Percentiles rank a stretch among this genome's conserved stretches.
phyloP scores from a whole-genome alignment of 2,888 invertebrate genomes.

The Psylliodes chrysocephalus region DNA sequence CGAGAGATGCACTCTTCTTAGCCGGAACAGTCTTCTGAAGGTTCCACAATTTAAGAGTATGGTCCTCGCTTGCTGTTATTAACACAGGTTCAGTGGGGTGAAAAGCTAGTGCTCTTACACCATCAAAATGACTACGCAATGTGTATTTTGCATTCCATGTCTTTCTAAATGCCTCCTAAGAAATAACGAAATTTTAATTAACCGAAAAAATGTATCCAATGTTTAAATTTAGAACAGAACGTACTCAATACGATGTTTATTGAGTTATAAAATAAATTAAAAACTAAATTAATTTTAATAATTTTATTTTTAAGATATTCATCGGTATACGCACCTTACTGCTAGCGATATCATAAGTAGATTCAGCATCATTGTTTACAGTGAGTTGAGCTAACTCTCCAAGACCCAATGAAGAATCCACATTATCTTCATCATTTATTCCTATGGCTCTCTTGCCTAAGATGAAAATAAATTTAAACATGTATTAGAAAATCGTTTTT shows the following conservation, averaged over 20 bases:
- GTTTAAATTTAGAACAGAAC: no score
- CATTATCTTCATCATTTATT: slow-evolving; percentile 61
- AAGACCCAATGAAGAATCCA: slow-evolving; percentile 64
- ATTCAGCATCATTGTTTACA: slow-evolving; percentile 96
- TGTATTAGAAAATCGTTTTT: no score
- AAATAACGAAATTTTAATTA: not conserved
- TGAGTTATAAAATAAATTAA: no score
- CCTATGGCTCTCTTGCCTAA: slow-evolving; percentile 55
- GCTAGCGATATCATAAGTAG: slow-evolving; percentile 85
- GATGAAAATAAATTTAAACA: no score
- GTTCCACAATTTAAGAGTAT: slow-evolving; percentile 99
- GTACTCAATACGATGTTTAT: no score
- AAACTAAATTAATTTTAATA: no score
- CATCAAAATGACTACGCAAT: slow-evolving; percentile 92
- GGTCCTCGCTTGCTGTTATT: slow-evolving; percentile 98
- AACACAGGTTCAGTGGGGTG: slow-evolving; percentile 96
- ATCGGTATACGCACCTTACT: slow-evolving; percentile 71
- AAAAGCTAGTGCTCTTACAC: slow-evolving; percentile 90
- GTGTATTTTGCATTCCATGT: slow-evolving; percentile 98
- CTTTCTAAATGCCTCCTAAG: slow-evolving; percentile 81
- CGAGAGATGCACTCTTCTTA: slow-evolving; percentile 95
- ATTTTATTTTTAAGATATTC: no score
- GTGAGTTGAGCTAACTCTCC: slow-evolving; percentile 97
- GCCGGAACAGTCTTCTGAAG: slow-evolving; percentile 97
- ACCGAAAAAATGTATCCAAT: not conserved